A percentile compares a stretch with the other conserved stretches of the same genome.
Conservation (phyloP, 2,888 invertebrate species). For the Brachyopa scutellaris region DNA sequence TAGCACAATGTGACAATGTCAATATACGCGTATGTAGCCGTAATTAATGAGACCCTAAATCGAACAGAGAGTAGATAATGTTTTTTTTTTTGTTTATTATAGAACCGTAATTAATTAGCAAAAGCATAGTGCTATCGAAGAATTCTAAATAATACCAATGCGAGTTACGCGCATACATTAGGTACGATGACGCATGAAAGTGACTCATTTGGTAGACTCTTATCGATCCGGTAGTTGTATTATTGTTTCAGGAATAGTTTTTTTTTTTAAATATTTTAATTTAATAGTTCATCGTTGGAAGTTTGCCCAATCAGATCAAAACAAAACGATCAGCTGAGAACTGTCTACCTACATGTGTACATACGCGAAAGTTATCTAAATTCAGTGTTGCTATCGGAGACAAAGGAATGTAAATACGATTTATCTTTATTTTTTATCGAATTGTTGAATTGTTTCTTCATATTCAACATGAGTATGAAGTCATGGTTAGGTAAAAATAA, state of each 20-base stretch:
- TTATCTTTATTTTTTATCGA: neutral
- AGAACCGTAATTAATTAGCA: conserved; percentile 41
- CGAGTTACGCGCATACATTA: neutral
- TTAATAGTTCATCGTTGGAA: neutral
- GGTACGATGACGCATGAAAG: conserved; percentile 9
- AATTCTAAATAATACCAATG: conserved; percentile 2
- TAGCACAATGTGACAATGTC: conserved; percentile 21
- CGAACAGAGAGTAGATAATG: neutral
- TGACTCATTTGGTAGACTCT: conserved; percentile 14
- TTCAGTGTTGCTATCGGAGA: neutral
- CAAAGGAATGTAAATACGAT: neutral
- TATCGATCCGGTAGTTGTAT: conserved; percentile 16
- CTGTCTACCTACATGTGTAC: too few relatives aligned
- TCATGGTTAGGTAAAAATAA: conserved; percentile 1
- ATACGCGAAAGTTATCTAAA: neutral
- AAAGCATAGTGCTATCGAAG: conserved; percentile 1
- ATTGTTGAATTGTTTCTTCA: neutral
- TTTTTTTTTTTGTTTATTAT: conserved; percentile 20
- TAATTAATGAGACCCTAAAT: conserved; percentile 23
- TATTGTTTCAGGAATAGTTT: conserved; percentile 5
- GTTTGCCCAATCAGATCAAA: neutral
- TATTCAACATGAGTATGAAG: neutral
- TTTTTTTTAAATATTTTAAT: neutral
- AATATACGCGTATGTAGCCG: conserved; percentile 21
- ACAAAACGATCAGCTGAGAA: neutral